Base-by-base conservation (phyloP, 2,797 vertebrate species). In the Sandelia bainsii region DNA sequence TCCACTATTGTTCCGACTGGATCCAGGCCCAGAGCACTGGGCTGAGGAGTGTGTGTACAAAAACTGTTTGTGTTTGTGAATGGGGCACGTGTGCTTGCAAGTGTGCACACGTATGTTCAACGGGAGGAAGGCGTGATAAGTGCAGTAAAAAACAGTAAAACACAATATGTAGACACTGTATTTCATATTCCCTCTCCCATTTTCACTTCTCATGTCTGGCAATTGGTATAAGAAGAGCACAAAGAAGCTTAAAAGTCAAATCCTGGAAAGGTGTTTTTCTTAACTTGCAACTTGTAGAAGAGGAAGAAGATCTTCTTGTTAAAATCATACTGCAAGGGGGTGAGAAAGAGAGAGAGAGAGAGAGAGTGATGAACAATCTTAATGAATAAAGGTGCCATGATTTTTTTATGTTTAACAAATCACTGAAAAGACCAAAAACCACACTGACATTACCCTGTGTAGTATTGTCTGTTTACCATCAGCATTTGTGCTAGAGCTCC, bases 1-100 rank as follows among this genome's bases (percentile, higher is more conserved):
- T 94, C 96, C 94, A 96, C 98, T 98, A 94, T 96, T 95, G 95
- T 96, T 96, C 88, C 81, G 63, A 84, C 79, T 87, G 77, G 81
- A 86, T 84, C 71, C 77, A 87, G 83, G 75, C 85, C 82, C 72
- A 72, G 71, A 65, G 83, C 79, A 66, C 68, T 40, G 62, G 81
- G 44, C 77, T 65, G 6, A 60, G 70, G 69, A 63, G 52, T 62
- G 54, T 68, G 72, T 72, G 52, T 50, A 46, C n/a, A 39, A 49
- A 70, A 50, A n/a, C 1, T 8, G 11, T 27, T 14, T 45, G 34
- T 63, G 27, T 66, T 20, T 49, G 19, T 32, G 9, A 37, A 27
- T 17, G 34, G 45, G 34, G 60, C 71, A 8, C 58, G 42, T 53
- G 60, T 62, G 60, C 34, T 44, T 72, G 45, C 42, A 20, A 40